phyloP scores from a whole-genome alignment of 2,797 vertebrate species.

The Hoplostethus atlanticus region DNA sequence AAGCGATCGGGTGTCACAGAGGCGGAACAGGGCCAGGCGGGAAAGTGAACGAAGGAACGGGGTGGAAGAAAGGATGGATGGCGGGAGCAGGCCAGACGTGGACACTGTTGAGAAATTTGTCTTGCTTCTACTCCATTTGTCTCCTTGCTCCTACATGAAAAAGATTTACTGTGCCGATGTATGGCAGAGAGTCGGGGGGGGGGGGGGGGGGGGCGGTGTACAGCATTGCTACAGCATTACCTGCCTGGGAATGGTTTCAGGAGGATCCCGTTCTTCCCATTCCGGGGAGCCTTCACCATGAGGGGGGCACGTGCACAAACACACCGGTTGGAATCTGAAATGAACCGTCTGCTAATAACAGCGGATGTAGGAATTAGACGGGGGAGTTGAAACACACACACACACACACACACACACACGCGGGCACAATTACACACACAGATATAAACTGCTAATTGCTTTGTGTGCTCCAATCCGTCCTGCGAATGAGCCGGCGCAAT shows the following conservation, averaged over 20 bases:
- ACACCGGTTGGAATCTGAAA: constrained; percentile 49
- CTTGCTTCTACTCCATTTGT: constrained; percentile 73
- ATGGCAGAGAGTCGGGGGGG: constrained; percentile 22
- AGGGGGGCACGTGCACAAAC: constrained; percentile 42
- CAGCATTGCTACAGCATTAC: background rate
- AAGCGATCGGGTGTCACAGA: constrained; percentile 81
- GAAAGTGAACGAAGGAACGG: constrained; percentile 51
- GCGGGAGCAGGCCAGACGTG: constrained; percentile 64
- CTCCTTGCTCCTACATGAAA: constrained; percentile 50
- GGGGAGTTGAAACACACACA: constrained; percentile 53
- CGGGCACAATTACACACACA: constrained; percentile 47
- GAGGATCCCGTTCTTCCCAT: constrained; percentile 5
- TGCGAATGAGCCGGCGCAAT: constrained; percentile 72
- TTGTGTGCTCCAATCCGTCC: constrained; percentile 76
- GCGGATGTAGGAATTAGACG: constrained; percentile 69
- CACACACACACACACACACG: constrained; percentile 13
- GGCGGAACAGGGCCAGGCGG: constrained; percentile 77
- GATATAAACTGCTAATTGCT: constrained; percentile 82
- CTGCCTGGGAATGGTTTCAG: background rate
- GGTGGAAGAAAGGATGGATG: constrained; percentile 64
- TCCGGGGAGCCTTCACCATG: no score
- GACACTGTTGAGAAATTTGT: constrained; percentile 72
- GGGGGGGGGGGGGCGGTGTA: no score
- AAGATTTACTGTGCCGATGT: constrained; percentile 34
- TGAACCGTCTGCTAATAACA: constrained; percentile 67